These are phyloP conservation scores for Petrocephalus schoutedeni DNA, from an alignment of 2,797 vertebrate species.

Conservation along the genomic window DNA sequence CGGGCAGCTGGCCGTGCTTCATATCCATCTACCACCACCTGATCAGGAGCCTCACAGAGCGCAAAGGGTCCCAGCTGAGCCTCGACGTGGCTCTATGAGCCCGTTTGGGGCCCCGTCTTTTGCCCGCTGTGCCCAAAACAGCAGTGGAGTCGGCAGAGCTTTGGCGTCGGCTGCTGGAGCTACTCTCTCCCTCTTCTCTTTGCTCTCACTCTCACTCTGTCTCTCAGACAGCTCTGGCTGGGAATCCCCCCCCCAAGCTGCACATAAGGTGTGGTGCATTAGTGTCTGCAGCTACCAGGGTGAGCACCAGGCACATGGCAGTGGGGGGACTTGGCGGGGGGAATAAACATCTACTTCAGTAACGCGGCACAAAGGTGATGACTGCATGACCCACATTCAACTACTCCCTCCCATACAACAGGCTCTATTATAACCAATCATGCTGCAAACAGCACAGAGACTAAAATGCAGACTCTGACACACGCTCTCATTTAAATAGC, in stretches of 20 bases:
- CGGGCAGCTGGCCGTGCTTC: slow-evolving; percentile 40
- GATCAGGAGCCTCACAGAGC: slow-evolving; percentile 20
- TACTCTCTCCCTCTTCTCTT: neutral
- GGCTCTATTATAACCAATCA: neutral
- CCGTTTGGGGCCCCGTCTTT: slow-evolving; percentile 40
- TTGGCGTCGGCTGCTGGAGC: neutral
- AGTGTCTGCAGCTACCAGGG: slow-evolving; percentile 13
- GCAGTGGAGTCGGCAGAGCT: slow-evolving; percentile 20
- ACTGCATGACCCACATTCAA: neutral
- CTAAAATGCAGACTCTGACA: slow-evolving; percentile 11
- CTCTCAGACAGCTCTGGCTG: slow-evolving; percentile 20
- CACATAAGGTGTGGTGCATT: slow-evolving; percentile 23
- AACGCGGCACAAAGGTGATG: neutral
- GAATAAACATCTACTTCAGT: neutral
- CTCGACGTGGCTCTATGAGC: slow-evolving; percentile 8
- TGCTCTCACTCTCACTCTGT: slow-evolving; percentile 20
- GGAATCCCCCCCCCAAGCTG: slow-evolving; percentile 21
- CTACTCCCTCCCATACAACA: slow-evolving; percentile 12
- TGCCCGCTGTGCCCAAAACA: slow-evolving; percentile 28
- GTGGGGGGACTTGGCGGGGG: neutral
- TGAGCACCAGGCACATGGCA: neutral
- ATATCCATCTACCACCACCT: slow-evolving; percentile 45
- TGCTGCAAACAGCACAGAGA: slow-evolving; percentile 33
- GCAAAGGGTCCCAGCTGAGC: neutral
- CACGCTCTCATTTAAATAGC: neutral